These are phyloP conservation scores for Frankliniella intonsa DNA, from an alignment of 2,888 invertebrate genomes.

Conservation along the genomic window DNA sequence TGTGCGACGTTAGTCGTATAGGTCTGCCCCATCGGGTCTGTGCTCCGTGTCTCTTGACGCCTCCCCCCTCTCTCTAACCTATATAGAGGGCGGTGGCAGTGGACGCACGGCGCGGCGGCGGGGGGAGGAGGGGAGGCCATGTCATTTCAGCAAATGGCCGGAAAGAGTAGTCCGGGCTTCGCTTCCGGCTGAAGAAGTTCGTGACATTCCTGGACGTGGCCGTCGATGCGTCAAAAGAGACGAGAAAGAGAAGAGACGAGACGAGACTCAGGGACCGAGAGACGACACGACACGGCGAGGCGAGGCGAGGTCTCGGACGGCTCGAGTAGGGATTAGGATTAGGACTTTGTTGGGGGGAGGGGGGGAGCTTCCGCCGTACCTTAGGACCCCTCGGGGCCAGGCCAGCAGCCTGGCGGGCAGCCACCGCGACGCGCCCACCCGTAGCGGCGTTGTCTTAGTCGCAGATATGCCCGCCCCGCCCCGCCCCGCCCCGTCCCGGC, in stretches of 20 bases:
- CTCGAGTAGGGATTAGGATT: not conserved
- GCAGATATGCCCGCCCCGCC: too few relatives aligned
- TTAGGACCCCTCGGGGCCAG: too few relatives aligned
- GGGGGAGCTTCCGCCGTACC: not conserved
- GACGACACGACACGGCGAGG: not conserved
- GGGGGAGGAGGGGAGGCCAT: not conserved
- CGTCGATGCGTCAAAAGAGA: not conserved
- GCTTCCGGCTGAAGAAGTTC: conserved; percentile 21
- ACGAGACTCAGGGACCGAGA: not conserved
- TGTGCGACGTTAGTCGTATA: too few relatives aligned
- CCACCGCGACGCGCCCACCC: too few relatives aligned
- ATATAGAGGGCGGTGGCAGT: too few relatives aligned
- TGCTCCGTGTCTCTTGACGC: not conserved
- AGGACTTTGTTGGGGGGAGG: not conserved
- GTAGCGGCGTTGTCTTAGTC: too few relatives aligned
- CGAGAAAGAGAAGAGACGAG: not conserved
- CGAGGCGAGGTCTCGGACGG: not conserved
- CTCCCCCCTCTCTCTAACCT: not conserved
- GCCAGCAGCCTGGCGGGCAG: too few relatives aligned
- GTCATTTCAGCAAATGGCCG: conserved; percentile 26
- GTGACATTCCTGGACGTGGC: conserved; percentile 1
- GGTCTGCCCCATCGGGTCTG: too few relatives aligned
- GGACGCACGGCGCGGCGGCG: too few relatives aligned
- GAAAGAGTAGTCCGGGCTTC: conserved; percentile 7
- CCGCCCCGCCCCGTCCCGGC: too few relatives aligned